Evolutionary conservation across 2,113 vertebrate genomes (phyloP).

Genomic region (Thalassoma bifasciatum): DNA sequence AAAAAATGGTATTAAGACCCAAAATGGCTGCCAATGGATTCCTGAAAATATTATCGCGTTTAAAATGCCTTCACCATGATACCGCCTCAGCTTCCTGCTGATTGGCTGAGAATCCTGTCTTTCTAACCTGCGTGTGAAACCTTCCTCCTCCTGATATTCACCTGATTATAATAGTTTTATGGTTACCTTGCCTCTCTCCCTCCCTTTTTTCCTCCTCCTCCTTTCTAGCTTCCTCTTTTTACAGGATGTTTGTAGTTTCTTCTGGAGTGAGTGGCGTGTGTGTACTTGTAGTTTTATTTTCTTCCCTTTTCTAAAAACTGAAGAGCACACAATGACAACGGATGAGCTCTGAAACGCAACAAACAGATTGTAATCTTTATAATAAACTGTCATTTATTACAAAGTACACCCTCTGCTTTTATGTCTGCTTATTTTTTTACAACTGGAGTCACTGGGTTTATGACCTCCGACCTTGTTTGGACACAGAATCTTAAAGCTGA

Average conservation of each 20-base stretch:
- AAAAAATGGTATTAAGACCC: constrained; percentile 1
- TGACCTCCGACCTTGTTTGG: constrained; percentile 23
- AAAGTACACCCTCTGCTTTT: background rate
- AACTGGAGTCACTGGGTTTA: background rate
- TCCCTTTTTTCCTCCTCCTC: constrained; percentile 8
- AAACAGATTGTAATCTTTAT: constrained; percentile 79
- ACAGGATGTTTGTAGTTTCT: constrained; percentile 73
- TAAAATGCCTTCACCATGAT: constrained; percentile 14
- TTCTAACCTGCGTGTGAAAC: constrained; percentile 44
- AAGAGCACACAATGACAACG: constrained; percentile 66
- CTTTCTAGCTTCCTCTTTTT: constrained; percentile 72
- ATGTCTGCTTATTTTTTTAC: constrained; percentile 40
- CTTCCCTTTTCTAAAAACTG: constrained; percentile 64
- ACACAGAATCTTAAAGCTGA: background rate
- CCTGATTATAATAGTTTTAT: constrained; percentile 46
- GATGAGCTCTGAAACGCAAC: constrained; percentile 70
- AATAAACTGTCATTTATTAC: constrained; percentile 79
- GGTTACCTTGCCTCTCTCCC: background rate
- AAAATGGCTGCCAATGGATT: constrained; percentile 9
- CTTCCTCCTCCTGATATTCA: constrained; percentile 42
- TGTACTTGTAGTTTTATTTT: constrained; percentile 66
- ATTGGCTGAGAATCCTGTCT: constrained; percentile 59
- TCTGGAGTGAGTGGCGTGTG: constrained; percentile 72
- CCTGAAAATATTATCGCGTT: background rate
- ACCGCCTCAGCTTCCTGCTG: constrained; percentile 36